Conservation (phyloP, 2,888 invertebrate genomes). For the Philaethria dido region DNA sequence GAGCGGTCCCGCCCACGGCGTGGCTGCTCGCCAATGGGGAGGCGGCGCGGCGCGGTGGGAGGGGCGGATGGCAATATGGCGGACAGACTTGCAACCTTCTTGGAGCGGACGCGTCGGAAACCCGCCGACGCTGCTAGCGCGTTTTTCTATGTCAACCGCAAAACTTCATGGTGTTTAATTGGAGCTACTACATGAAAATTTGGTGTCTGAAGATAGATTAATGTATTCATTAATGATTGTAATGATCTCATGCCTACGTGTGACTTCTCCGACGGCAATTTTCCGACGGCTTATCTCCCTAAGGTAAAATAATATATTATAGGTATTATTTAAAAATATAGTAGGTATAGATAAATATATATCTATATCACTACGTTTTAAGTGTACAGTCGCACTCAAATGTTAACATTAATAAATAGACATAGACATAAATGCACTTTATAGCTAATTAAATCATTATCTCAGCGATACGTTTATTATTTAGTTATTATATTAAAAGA, state of each 20-base stretch:
- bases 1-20: conserved; percentile 61
- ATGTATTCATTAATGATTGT: neutral
- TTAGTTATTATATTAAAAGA: conserved; percentile 20
- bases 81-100: conserved; percentile 55
- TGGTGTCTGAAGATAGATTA: conserved; percentile 33
- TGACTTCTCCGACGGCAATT: conserved; percentile 54
- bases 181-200: conserved; percentile 56
- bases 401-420: neutral
- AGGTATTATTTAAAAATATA: conserved; percentile 6
- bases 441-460: conserved; percentile 19
- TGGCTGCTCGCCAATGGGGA: conserved; percentile 61
- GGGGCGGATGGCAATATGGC: conserved; percentile 78
- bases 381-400: neutral
- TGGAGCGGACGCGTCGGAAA: conserved; percentile 47
- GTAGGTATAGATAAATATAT: neutral
- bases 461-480: conserved; percentile 26
- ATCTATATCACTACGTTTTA: neutral
- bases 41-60: conserved; percentile 57
- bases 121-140: conserved; percentile 50
- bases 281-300: conserved; percentile 51
- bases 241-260: neutral
- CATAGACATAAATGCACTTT: neutral
- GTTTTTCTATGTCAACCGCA: conserved; percentile 40
- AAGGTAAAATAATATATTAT: conserved; percentile 18
- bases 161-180: conserved; percentile 59